These are phyloP conservation scores for Drosophila chauvacae DNA, from an alignment of 1,140 invertebrate species.

Conservation along the genomic window DNA sequence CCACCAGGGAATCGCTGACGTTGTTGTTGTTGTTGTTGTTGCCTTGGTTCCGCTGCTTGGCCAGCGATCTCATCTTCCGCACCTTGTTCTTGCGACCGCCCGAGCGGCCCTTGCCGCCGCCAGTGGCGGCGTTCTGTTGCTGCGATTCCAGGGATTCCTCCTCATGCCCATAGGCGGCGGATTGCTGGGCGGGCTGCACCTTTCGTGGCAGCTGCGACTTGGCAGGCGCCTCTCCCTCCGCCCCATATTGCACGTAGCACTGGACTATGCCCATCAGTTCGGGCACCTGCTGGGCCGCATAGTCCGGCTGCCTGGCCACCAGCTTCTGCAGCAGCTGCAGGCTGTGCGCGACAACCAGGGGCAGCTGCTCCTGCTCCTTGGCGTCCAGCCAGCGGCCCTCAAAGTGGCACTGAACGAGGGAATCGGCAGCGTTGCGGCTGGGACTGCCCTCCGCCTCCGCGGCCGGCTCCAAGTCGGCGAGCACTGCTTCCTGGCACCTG, in stretches of 20 bases:
- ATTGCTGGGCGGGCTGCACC: slow-evolving; percentile 86
- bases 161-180: slow-evolving; percentile 75
- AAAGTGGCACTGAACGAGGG: slow-evolving; percentile 45
- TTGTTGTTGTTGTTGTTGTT: slow-evolving; percentile 1
- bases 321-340: slow-evolving; percentile 60
- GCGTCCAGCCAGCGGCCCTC: slow-evolving; percentile 43
- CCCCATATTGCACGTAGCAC: slow-evolving; percentile 85
- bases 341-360: slow-evolving; percentile 41
- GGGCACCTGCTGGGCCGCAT: slow-evolving; percentile 73
- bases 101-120: slow-evolving; percentile 14
- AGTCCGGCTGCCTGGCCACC: slow-evolving; percentile 19
- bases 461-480: slow-evolving; percentile 9
- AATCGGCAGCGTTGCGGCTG: slow-evolving; percentile 19
- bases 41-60: slow-evolving; percentile 65
- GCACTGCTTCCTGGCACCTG: slow-evolving; percentile 51
- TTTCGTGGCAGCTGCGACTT: slow-evolving; percentile 85
- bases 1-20: slow-evolving; percentile 19
- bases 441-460: neutral
- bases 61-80: slow-evolving; percentile 82
- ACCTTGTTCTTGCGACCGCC: slow-evolving; percentile 81
- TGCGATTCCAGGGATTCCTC: slow-evolving; percentile 51
- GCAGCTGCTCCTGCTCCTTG: slow-evolving; percentile 21
- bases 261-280: slow-evolving; percentile 86
- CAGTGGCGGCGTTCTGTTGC: slow-evolving; percentile 49
- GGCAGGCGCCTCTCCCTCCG: slow-evolving; percentile 76